phyloP scores from a whole-genome alignment of 2,797 vertebrate genomes.

The Neosalanx taihuensis region DNA sequence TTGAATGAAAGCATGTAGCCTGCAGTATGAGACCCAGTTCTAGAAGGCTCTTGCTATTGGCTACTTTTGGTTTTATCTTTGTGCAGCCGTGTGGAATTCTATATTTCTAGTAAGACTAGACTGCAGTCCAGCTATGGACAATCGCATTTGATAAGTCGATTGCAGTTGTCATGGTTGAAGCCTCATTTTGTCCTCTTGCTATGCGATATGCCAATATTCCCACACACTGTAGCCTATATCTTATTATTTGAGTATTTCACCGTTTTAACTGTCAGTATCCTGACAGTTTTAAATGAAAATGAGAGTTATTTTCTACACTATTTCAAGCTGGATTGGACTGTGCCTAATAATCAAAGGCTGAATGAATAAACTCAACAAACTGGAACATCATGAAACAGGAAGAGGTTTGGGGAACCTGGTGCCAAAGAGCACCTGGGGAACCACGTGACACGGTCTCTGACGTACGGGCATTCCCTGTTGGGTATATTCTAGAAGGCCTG shows the following conservation, averaged over 20 bases:
- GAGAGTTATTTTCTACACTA: too few relatives aligned
- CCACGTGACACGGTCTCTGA: constrained; percentile 51
- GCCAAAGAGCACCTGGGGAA: constrained; percentile 47
- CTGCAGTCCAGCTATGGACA: not conserved
- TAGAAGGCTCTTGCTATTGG: constrained; percentile 9
- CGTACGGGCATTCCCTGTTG: constrained; percentile 58
- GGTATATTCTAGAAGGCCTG: constrained; percentile 30
- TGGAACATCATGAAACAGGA: too few relatives aligned
- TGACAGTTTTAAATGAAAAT: too few relatives aligned
- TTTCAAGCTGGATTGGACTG: too few relatives aligned
- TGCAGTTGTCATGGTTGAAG: constrained; percentile 2
- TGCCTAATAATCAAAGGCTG: too few relatives aligned
- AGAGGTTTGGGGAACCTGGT: constrained; percentile 36
- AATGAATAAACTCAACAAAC: too few relatives aligned
- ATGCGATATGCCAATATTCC: not conserved
- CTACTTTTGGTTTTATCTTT: constrained; percentile 16
- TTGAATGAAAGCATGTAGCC: not conserved
- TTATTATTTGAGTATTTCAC: not conserved
- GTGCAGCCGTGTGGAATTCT: constrained; percentile 18
- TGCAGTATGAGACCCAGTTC: not conserved
- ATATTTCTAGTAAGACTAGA: constrained; percentile 7
- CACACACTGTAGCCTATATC: not conserved
- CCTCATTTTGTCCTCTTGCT: not conserved
- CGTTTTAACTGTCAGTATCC: not conserved
- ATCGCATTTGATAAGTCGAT: constrained; percentile 12